Percentiles rank a stretch among this genome's conserved stretches.
Evolutionary conservation across 1,140 invertebrate genomes (phyloP).

Genomic region (Drosophila arizonae): DNA sequence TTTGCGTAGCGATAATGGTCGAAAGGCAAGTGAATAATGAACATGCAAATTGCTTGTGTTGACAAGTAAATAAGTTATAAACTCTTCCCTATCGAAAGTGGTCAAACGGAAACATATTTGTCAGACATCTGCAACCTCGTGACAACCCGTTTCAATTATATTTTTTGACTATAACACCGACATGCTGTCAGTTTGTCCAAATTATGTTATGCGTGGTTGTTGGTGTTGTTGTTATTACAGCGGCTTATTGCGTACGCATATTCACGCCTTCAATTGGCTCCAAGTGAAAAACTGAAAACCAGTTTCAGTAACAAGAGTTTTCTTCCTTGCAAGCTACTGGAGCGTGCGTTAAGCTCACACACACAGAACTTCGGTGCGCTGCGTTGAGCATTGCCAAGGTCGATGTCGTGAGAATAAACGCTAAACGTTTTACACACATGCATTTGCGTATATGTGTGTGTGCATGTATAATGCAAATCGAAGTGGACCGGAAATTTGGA

Average conservation of each 20-base stretch:
- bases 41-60: slow-evolving; percentile 29
- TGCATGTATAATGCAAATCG: slow-evolving; percentile 40
- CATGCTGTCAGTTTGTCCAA: slow-evolving; percentile 51
- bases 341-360: slow-evolving; percentile 27
- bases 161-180: slow-evolving; percentile 24
- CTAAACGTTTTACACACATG: slow-evolving; percentile 22
- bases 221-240: slow-evolving; percentile 42
- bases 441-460: slow-evolving; percentile 1
- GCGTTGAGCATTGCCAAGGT: slow-evolving; percentile 69
- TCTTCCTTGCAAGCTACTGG: slow-evolving; percentile 53
- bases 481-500: slow-evolving; percentile 54
- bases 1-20: neutral
- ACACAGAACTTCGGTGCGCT: slow-evolving; percentile 16
- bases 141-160: slow-evolving; percentile 60
- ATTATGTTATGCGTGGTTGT: slow-evolving; percentile 31
- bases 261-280: slow-evolving; percentile 60
- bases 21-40: neutral
- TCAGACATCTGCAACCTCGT: slow-evolving; percentile 16
- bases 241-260: slow-evolving; percentile 65
- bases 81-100: slow-evolving; percentile 51
- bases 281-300: slow-evolving; percentile 53
- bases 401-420: slow-evolving; percentile 58
- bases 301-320: slow-evolving; percentile 61
- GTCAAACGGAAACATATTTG: slow-evolving; percentile 19
- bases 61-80: slow-evolving; percentile 44